phyloP scores from a whole-genome alignment of 2,797 vertebrate species.

The Phataginus tetradactyla region DNA sequence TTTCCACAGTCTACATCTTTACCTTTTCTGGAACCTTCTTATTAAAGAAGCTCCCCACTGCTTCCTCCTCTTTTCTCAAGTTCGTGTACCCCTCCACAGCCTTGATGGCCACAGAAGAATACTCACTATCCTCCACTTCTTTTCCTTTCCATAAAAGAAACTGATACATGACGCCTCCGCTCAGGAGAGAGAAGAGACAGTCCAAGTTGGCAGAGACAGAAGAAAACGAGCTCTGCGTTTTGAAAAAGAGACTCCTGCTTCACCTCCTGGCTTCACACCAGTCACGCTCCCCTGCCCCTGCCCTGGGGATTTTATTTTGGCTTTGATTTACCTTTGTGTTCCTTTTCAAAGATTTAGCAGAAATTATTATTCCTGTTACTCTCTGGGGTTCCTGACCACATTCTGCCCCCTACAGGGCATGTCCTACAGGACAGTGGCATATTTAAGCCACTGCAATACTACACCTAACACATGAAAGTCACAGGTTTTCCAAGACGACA shows the following conservation, averaged over 20 bases:
- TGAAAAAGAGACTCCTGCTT: background rate
- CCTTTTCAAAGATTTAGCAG: background rate
- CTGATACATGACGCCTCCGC: background rate
- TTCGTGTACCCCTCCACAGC: background rate
- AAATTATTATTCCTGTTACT: background rate
- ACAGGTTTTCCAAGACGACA: background rate
- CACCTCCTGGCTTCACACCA: background rate
- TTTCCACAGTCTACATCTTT: background rate
- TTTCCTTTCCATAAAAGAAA: background rate
- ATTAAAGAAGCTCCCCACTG: rapidly evolving
- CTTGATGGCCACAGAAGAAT: background rate
- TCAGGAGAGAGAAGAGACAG: background rate
- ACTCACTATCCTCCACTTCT: background rate
- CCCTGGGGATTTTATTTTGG: background rate
- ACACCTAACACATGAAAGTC: background rate
- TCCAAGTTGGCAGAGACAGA: background rate
- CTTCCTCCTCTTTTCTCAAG: background rate
- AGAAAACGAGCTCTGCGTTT: background rate
- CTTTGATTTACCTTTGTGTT: background rate
- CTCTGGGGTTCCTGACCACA: background rate
- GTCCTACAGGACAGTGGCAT: background rate
- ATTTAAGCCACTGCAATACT: background rate
- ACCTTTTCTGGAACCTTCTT: background rate
- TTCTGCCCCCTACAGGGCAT: background rate
- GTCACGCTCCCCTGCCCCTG: too few relatives aligned